phyloP scores from a whole-genome alignment of 1,140 invertebrate genomes.

The Lycorma delicatula region DNA sequence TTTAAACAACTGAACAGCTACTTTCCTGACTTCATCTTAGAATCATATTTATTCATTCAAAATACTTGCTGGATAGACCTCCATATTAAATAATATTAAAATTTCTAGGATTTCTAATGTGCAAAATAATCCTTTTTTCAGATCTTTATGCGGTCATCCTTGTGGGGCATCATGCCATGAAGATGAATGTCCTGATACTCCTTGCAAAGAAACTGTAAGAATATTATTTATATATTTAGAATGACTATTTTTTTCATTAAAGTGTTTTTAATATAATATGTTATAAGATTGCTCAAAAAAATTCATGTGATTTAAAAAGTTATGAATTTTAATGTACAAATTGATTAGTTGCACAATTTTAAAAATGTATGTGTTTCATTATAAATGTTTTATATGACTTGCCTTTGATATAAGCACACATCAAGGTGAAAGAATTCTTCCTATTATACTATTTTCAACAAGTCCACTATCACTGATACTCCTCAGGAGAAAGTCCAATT shows the following conservation, averaged over 20 bases:
- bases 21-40: too few species aligned
- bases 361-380: not conserved
- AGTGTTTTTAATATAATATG: not conserved
- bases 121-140: not conserved
- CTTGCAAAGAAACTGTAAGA: constrained; percentile 55
- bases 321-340: not conserved
- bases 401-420: not conserved
- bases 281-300: too few species aligned
- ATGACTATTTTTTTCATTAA: not conserved
- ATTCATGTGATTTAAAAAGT: too few species aligned
- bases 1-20: too few species aligned
- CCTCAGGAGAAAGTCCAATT: too few species aligned
- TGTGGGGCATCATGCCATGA: constrained; percentile 56
- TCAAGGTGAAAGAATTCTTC: too few species aligned
- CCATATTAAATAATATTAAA: too few species aligned
- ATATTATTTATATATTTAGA: constrained; percentile 7
- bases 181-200: constrained; percentile 49
- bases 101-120: too few species aligned
- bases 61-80: too few species aligned
- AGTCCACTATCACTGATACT: too few species aligned
- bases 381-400: not conserved
- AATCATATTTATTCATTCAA: too few species aligned
- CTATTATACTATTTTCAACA: too few species aligned
- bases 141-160: constrained; percentile 43
- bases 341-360: not conserved